These are phyloP conservation scores for Acomys russatus DNA, from an alignment of 2,797 vertebrate species.

Conservation along the genomic window DNA sequence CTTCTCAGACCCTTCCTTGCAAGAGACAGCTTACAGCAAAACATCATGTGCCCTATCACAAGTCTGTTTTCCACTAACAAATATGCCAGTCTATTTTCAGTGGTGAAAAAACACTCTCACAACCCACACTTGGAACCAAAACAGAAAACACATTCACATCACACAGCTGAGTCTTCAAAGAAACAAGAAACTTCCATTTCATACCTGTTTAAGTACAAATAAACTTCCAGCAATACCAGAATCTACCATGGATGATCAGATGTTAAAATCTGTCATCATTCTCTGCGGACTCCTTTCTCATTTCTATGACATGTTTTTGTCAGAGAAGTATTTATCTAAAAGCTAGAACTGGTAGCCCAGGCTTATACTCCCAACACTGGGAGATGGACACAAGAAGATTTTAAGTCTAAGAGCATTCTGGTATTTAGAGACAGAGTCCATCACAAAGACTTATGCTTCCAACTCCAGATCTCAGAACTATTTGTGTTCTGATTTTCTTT, in stretches of 20 bases:
- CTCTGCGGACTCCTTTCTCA: not conserved
- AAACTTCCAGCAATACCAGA: not conserved
- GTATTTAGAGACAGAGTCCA: not conserved
- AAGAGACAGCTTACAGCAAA: too few relatives aligned
- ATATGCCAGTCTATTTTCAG: too few relatives aligned
- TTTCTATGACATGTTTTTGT: not conserved
- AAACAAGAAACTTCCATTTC: too few relatives aligned
- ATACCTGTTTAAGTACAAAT: not conserved
- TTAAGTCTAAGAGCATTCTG: not conserved
- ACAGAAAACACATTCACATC: too few relatives aligned
- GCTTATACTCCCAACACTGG: not conserved
- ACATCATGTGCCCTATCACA: too few relatives aligned
- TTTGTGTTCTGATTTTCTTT: slow-evolving; percentile 2
- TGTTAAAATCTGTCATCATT: not conserved
- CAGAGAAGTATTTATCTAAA: not conserved
- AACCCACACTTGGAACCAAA: too few relatives aligned
- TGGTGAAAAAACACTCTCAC: too few relatives aligned
- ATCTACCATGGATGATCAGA: too few relatives aligned
- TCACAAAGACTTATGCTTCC: not conserved
- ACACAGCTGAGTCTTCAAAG: too few relatives aligned
- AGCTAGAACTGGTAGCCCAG: not conserved
- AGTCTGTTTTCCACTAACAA: too few relatives aligned
- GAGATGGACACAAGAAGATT: not conserved
- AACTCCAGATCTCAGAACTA: not conserved
- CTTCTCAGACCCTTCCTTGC: too few relatives aligned